phyloP scores from a whole-genome alignment of 1,140 invertebrate species.

The Drosophila lowei region DNA sequence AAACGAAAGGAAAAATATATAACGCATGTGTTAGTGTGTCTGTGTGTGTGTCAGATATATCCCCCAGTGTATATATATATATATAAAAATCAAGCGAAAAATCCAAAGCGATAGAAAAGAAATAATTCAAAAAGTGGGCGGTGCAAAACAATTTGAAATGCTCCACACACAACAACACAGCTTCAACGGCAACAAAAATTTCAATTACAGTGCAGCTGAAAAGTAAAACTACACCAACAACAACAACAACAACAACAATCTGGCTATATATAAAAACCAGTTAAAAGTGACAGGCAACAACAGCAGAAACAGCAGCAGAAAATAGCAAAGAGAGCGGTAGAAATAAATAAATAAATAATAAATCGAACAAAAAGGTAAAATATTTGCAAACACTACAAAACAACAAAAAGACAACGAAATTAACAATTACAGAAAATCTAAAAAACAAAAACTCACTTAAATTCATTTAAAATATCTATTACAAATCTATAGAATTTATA shows the following conservation, averaged over 20 bases:
- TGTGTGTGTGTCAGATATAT: neutral
- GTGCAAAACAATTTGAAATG: conserved; percentile 63
- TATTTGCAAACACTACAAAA: conserved; percentile 49
- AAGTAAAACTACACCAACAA: conserved; percentile 58
- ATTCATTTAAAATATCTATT: neutral
- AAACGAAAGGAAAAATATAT: neutral
- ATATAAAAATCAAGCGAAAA: conserved; percentile 25
- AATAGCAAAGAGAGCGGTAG: conserved; percentile 18
- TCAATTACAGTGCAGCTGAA: conserved; percentile 78
- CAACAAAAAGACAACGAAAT: conserved; percentile 8
- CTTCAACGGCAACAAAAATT: conserved; percentile 59
- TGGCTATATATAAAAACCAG: conserved; percentile 56
- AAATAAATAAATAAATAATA: conserved; percentile 42
- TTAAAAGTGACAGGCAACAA: conserved; percentile 73
- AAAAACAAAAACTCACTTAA: neutral
- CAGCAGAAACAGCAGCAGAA: conserved; percentile 19
- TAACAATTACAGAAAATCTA: conserved; percentile 19
- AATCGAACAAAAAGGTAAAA: conserved; percentile 44
- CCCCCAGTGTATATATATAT: conserved; percentile 28
- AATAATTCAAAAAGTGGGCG: conserved; percentile 55
- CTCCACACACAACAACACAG: conserved; percentile 30
- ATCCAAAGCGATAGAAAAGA: conserved; percentile 3
- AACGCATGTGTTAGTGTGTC: no score
- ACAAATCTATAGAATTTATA: conserved; percentile 16
- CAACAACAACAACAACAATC: conserved; percentile 20